Evolutionary conservation across 2,113 vertebrate species (phyloP).

Genomic region (Pristiophorus japonicus): DNA sequence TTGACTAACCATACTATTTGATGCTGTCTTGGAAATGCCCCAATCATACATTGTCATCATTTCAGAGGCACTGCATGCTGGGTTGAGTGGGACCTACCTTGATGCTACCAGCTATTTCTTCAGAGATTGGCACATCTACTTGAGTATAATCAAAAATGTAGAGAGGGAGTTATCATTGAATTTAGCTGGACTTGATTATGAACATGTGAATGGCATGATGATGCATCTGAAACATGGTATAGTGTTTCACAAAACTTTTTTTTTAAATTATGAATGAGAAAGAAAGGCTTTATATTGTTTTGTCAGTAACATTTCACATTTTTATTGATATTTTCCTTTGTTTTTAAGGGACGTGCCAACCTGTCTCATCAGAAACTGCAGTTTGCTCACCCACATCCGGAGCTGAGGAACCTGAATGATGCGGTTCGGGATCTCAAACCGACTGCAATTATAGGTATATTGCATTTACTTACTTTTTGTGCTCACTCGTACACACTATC

Average conservation of each 20-base stretch:
- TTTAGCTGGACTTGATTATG: background rate
- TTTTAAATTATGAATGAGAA: background rate
- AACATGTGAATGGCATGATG: background rate
- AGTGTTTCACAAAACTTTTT: background rate
- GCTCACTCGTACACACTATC: background rate
- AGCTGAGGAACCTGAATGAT: slow-evolving; percentile 79
- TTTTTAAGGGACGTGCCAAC: slow-evolving; percentile 69
- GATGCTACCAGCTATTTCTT: background rate
- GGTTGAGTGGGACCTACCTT: background rate
- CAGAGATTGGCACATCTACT: background rate
- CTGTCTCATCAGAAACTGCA: slow-evolving; percentile 78
- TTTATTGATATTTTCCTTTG: slow-evolving; percentile 32
- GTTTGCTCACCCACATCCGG: slow-evolving; percentile 79
- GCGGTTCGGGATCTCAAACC: slow-evolving; percentile 77
- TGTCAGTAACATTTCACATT: rapidly evolving
- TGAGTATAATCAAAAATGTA: background rate
- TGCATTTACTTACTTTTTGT: background rate
- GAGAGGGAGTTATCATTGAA: background rate
- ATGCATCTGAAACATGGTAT: background rate
- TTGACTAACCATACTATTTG: background rate
- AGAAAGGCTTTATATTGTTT: background rate
- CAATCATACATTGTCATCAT: too few relatives aligned
- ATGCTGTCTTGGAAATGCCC: background rate
- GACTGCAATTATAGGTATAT: slow-evolving; percentile 83
- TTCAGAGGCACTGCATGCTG: background rate